Evolutionary conservation across 2,888 invertebrate species (phyloP), one percentile per base, ranked within the genome.

Genomic region (Rhagium mordax): DNA sequence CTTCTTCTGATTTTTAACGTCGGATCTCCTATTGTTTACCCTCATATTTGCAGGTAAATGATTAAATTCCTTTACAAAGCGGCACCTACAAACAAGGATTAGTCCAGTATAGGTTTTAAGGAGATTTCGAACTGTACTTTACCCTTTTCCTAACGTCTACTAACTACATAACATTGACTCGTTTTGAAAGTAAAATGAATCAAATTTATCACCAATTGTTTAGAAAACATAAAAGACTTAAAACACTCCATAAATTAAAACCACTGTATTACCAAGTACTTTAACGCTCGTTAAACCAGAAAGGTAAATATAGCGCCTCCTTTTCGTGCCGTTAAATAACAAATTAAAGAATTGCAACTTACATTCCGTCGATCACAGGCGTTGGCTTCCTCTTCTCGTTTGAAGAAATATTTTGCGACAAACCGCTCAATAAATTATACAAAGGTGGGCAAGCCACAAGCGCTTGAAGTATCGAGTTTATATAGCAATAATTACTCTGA

Each of bases 401-500:
- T 70, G 85, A 86, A 76, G 87, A 89, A 10, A 92, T 91, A 82
- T 92, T 92, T 78, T 92, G 90, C 0, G 95, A 94, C 82, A 98
- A 89, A 47, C 94, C 92, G 82, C 93, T 93, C 81, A 98, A 90
- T 85, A 98, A 90, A 89, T 98, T 97, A 87, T 96, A 98, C 88
- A 98, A 95, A 0, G 98, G 98, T 16, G 98, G 96, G 86, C 98
- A 98, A 13, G 97, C 97, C 29, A 98, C 90, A 79, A 98, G 88
- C 0, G 98, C 98, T 88, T 98, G 98, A 47, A 98, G 89, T 77
- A 97, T 97, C 18, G 98, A 95, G 88, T 98, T 98, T 75, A 98
- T 96, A 85, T 98, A 98, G 89, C 98, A 98, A 88, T 97, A 98
- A 89, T 98, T 98, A 77, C 96, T 96, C 78, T 95, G 93, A 88